Conservation (phyloP, 2,888 invertebrate genomes). For the Lordiphosa andalusiaca region DNA sequence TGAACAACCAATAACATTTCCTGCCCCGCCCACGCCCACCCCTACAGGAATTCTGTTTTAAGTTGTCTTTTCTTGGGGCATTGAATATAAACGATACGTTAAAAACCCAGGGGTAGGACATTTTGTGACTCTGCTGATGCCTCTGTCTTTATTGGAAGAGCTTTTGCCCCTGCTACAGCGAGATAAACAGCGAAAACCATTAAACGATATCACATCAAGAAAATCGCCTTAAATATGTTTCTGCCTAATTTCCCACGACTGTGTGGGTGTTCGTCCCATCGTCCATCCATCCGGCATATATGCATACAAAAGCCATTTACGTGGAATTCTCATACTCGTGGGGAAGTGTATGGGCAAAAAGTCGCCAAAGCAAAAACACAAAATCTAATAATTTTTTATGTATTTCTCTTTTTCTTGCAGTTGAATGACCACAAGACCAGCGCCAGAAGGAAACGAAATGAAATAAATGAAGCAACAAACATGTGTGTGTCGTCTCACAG, state of each 20-base stretch:
- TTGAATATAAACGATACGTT: slow-evolving; percentile 16
- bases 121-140: slow-evolving; percentile 10
- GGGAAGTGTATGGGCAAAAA: slow-evolving; percentile 33
- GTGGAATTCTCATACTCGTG: slow-evolving; percentile 14
- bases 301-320: slow-evolving; percentile 72
- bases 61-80: slow-evolving; percentile 15
- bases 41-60: slow-evolving; percentile 13
- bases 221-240: slow-evolving; percentile 75
- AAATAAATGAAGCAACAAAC: slow-evolving; percentile 52
- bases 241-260: slow-evolving; percentile 69
- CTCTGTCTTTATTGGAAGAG: slow-evolving; percentile 11
- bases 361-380: slow-evolving; percentile 25
- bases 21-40: not conserved
- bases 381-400: slow-evolving; percentile 66
- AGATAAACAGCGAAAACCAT: slow-evolving; percentile 57
- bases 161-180: slow-evolving; percentile 7
- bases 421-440: slow-evolving; percentile 67
- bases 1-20: too few species aligned
- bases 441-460: slow-evolving; percentile 46
- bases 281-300: slow-evolving; percentile 51
- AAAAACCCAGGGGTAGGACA: slow-evolving; percentile 8
- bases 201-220: slow-evolving; percentile 69
- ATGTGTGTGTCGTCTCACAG: slow-evolving; percentile 11
- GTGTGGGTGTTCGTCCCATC: slow-evolving; percentile 19
- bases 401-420: slow-evolving; percentile 56